phyloP scores from a whole-genome alignment of 2,797 vertebrate species.

The Siniperca obscura region DNA sequence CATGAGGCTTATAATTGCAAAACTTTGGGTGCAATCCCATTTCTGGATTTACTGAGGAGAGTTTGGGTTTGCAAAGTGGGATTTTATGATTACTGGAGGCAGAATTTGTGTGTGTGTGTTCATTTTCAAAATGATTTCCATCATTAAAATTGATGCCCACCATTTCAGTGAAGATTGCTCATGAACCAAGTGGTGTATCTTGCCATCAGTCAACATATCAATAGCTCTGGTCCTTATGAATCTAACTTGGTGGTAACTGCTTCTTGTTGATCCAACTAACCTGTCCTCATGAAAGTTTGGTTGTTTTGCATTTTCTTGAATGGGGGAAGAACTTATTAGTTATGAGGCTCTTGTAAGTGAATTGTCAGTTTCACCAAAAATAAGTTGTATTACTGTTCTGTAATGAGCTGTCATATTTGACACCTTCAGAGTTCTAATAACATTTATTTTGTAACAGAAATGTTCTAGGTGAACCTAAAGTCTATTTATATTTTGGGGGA shows the following conservation, averaged over 20 bases:
- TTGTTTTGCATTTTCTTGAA: background rate
- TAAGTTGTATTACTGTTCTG: background rate
- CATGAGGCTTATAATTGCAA: constrained; percentile 28
- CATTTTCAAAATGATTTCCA: constrained; percentile 2
- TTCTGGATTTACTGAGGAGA: constrained; percentile 44
- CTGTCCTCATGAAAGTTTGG: background rate
- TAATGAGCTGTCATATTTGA: background rate
- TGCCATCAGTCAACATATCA: background rate
- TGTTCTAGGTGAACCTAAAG: background rate
- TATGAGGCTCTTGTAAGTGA: background rate
- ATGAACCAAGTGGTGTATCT: background rate
- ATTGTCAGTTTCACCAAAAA: background rate
- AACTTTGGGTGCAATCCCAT: constrained; percentile 34
- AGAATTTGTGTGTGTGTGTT: background rate
- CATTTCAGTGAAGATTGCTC: background rate
- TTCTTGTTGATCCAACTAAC: background rate
- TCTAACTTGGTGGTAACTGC: background rate
- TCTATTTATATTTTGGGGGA: background rate
- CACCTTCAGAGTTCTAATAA: background rate
- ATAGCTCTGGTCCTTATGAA: background rate
- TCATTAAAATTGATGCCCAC: background rate
- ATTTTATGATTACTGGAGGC: constrained; percentile 30
- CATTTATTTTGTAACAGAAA: background rate
- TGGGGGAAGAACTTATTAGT: background rate
- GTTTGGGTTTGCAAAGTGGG: constrained; percentile 18